Base-by-base conservation (phyloP, 2,797 vertebrate genomes). In the Microctenopoma stevenorrisi region DNA sequence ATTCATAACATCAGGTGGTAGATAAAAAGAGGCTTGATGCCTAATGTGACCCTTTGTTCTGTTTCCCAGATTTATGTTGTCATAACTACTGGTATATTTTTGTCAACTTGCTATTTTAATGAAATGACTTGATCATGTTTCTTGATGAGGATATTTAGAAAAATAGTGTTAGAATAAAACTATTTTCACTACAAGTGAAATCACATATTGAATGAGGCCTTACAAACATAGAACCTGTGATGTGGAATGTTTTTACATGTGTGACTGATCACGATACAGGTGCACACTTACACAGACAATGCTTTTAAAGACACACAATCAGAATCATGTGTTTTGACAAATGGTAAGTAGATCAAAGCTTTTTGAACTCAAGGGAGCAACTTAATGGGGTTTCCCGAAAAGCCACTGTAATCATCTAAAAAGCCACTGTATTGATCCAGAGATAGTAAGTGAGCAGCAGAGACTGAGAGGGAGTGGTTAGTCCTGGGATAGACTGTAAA, bases 391-490 rank as follows among this genome's bases (percentile, higher is more conserved):
- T 51, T 80, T 68, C 10, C 47, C 49, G 38, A 47, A 37, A 43
- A 78, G 55, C 46, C 52, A 15, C 16, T 66, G 42, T 72, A 81
- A 78, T 85, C 43, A 48, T 55, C 22, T 74, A 18, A 76, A 85
- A 80, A 79, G 67, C 28, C 50, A 64, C n/a, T n/a, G 50, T 72
- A 82, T 86, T 70, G 74, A 83, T 81, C 53, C 16, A 62, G 48
- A 64, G 54, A 47, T 25, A 28, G 40, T 43, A 33, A 66, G 4
- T 15, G 51, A 44, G 47, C 9, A 30, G 61, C 43, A 30, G 30
- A 13, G 25, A 58, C 10, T 64, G 37, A 69, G 37, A 1, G 2
- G 61, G 48, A 62, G 10, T 11, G 61, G 64, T 49, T 76, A 35
- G 42, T 51, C 4, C 13, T 22, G 15, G 11, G 22, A 11, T 53